Evolutionary conservation across 2,113 vertebrate species (phyloP).

Genomic region (Hippocampus comes): DNA sequence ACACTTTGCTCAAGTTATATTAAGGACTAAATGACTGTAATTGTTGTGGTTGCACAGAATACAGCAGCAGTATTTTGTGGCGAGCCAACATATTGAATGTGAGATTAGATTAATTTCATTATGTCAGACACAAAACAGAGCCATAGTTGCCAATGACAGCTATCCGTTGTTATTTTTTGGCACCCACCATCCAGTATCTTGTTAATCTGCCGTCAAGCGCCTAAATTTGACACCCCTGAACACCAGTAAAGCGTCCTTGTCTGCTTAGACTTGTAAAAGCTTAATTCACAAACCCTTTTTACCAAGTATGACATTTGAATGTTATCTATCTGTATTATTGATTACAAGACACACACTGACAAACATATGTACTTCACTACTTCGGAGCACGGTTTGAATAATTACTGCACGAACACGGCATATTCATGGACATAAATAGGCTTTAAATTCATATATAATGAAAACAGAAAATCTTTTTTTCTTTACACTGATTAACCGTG

Average conservation of each 20-base stretch:
- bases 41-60: neutral
- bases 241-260: neutral
- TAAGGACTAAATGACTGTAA: too few species aligned
- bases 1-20: too few species aligned
- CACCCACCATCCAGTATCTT: neutral
- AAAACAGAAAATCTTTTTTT: too few species aligned
- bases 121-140: neutral
- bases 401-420: too few species aligned
- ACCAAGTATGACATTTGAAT: neutral
- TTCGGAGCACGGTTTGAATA: too few species aligned
- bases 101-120: neutral
- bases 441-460: too few species aligned
- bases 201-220: neutral
- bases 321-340: neutral
- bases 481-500: too few species aligned
- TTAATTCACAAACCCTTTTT: neutral
- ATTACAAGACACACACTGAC: neutral
- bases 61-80: neutral
- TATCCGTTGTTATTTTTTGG: slow-evolving; percentile 1
- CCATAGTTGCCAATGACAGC: neutral
- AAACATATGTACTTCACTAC: neutral
- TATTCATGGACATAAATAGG: too few species aligned
- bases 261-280: neutral
- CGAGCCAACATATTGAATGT: neutral
- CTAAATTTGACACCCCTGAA: neutral